Percentiles rank a stretch among this genome's conserved stretches.
Evolutionary conservation across 1,140 invertebrate genomes (phyloP).

Genomic region (Ephestia elutella): DNA sequence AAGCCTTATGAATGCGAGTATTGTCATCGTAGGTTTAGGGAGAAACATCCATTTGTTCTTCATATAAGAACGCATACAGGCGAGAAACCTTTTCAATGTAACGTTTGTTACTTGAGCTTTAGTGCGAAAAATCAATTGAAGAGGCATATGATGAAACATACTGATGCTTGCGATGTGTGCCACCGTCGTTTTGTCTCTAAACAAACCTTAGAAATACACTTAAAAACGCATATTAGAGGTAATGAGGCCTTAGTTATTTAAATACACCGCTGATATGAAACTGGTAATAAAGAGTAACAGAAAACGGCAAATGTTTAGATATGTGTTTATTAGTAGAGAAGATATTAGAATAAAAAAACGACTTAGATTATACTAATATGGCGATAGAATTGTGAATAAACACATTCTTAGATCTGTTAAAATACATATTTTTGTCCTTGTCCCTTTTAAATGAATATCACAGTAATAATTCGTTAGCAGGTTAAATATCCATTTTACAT

Average conservation of each 20-base stretch:
- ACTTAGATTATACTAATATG: no score
- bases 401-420: no score
- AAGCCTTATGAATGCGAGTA: conserved; percentile 44
- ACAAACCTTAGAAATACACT: not conserved
- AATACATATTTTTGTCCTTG: no score
- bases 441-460: no score
- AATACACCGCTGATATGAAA: no score
- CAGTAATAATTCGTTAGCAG: no score
- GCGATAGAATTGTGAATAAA: no score
- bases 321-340: no score
- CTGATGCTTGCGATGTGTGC: not conserved
- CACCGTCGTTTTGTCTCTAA: not conserved
- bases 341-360: no score
- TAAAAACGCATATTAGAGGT: not conserved
- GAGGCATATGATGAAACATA: conserved; percentile 1
- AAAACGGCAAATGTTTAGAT: not conserved
- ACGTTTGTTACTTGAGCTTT: not conserved
- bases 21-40: not conserved
- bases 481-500: no score
- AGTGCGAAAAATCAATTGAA: not conserved
- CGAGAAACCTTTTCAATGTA: conserved; percentile 13
- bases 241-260: not conserved
- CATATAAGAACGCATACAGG: conserved; percentile 17
- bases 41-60: not conserved
- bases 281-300: not conserved